These are phyloP conservation scores for Podocnemis expansa DNA, from an alignment of 2,113 vertebrate genomes.

Conservation along the genomic window DNA sequence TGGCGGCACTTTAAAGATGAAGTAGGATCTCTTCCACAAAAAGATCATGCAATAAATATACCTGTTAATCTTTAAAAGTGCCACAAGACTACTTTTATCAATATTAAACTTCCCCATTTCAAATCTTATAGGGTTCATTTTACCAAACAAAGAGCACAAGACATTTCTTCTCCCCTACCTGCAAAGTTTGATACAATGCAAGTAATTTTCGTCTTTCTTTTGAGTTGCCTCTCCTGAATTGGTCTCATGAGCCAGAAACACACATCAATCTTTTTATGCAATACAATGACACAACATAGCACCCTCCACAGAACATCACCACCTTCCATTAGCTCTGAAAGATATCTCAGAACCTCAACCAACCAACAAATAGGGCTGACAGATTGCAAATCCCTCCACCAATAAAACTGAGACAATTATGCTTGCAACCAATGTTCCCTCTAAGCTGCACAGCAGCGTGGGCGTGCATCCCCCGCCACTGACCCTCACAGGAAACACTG, in stretches of 20 bases:
- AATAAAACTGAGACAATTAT: fast-evolving
- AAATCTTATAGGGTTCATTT: neutral
- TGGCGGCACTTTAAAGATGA: too few relatives aligned
- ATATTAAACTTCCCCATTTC: neutral
- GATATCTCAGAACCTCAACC: neutral
- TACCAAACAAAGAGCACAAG: neutral
- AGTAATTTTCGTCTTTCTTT: neutral
- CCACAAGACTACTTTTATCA: too few relatives aligned
- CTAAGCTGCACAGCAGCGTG: too few relatives aligned
- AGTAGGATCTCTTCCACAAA: too few relatives aligned
- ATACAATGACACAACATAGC: fast-evolving
- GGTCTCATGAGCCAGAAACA: fast-evolving
- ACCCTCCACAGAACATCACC: neutral
- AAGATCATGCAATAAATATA: too few relatives aligned
- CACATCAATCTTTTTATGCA: neutral
- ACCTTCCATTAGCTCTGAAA: neutral
- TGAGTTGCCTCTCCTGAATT: neutral
- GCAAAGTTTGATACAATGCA: fast-evolving
- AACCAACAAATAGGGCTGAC: too few relatives aligned
- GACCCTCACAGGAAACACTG: too few relatives aligned
- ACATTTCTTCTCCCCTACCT: neutral
- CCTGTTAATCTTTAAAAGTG: too few relatives aligned
- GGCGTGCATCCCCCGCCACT: too few relatives aligned
- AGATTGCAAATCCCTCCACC: fast-evolving
- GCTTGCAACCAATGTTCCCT: too few relatives aligned